Evolutionary conservation across 1,140 invertebrate species (phyloP), one percentile per base, ranked within the genome.

Genomic region (Microplitis demolitor): DNA sequence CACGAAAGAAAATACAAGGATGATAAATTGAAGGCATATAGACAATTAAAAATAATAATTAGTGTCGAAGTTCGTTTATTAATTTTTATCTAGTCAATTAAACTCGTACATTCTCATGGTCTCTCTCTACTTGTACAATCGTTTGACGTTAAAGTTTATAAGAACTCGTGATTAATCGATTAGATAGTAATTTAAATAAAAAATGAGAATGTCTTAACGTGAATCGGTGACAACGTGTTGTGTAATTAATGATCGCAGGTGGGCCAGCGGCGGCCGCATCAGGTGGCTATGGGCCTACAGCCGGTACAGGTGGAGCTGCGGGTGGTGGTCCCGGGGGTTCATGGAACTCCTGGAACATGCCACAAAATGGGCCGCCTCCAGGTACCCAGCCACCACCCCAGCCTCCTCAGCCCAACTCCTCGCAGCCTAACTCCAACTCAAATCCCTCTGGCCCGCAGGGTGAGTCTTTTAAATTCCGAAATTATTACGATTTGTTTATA

Each of bases 321-420:
- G 88, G 88, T 72, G 84, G 87, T 78, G 88, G 88, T 74, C 88
- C 89, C 77, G 88, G 88, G 77, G 88, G 85, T 79, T 88, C 88
- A 70, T 89, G 89, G 88, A 90, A 89, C 82, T 89, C 85, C 78
- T 86, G 89, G 89, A 89, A 88, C 80, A 88, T 89, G 87, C 83
- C 88, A 78, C 88, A 89, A 80, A 89, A 89, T 83, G 88, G 88
- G 72, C 88, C 88, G 66, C 87, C 88, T 76, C 85, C 87, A 77
- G 84, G 86, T 73, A 83, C 83, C 79, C 82, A 88, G 82, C 83
- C 84, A 79, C 84, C 85, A 80, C 84, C 85, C 76, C 81, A 88
- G 86, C 81, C 87, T 85, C 83, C 87, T 88, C 80, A 88, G 86
- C 81, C 87, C 82, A 87, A 88, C 80, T 83, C 87, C 87, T 85